These are phyloP conservation scores for Neodon shergylaensis DNA, from an alignment of 2,113 vertebrate species.

Conservation along the genomic window DNA sequence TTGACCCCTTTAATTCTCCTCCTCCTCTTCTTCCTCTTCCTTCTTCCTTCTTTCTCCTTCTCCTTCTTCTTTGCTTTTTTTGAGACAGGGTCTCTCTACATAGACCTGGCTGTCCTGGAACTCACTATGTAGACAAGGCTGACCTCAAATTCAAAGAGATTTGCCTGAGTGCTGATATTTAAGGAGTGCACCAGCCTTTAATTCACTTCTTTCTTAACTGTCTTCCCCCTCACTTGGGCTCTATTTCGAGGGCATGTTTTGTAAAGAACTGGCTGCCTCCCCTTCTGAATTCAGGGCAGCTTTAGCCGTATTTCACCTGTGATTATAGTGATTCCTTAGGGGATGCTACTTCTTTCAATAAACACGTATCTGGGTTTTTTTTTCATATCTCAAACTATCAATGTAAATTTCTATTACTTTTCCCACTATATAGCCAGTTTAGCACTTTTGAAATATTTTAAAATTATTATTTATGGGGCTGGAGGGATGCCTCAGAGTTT, in stretches of 20 bases:
- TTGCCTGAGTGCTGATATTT: neutral
- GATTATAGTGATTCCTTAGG: slow-evolving; percentile 11
- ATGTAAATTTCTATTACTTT: slow-evolving; percentile 13
- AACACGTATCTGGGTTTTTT: neutral
- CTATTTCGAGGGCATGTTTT: slow-evolving; percentile 1
- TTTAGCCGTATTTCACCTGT: neutral
- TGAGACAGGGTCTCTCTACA: neutral
- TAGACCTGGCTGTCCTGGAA: neutral
- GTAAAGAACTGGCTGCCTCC: slow-evolving; percentile 16
- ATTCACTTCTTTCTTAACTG: slow-evolving; percentile 23
- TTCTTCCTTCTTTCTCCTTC: neutral
- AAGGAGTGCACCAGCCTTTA: neutral
- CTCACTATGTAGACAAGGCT: neutral
- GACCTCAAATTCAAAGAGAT: neutral
- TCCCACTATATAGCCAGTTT: neutral
- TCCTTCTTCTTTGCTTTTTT: neutral
- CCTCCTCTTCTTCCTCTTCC: too few relatives aligned
- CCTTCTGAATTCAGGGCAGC: neutral
- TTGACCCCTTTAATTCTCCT: neutral
- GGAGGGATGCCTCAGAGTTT: too few relatives aligned
- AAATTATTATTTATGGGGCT: neutral
- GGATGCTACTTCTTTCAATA: neutral
- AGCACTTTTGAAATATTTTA: neutral
- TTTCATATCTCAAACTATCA: neutral
- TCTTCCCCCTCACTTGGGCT: neutral